phyloP scores from a whole-genome alignment of 64 coral and sea anemone genomes.

The Catalaphyllia jardinei region DNA sequence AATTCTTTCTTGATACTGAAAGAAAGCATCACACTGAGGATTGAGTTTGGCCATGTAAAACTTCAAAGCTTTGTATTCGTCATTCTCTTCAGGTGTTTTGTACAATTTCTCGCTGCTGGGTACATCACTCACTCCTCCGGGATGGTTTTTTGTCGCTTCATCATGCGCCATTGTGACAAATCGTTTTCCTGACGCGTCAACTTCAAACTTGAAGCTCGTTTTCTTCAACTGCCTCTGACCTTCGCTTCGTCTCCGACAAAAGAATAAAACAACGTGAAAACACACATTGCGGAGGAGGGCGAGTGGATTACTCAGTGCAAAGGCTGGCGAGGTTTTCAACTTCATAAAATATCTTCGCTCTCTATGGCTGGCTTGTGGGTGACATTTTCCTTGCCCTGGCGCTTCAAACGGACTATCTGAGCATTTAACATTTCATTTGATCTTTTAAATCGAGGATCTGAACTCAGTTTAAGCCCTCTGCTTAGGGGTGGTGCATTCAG shows the following conservation, averaged over 20 bases:
- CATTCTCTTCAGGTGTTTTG: constrained; percentile 20
- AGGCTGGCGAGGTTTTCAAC: too few species aligned
- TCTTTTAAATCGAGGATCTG: not conserved
- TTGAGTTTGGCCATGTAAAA: too few species aligned
- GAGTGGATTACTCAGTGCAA: not conserved
- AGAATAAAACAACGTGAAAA: constrained; percentile 9
- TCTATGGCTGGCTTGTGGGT: too few species aligned
- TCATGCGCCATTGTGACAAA: constrained; percentile 30
- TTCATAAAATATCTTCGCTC: constrained; percentile 29
- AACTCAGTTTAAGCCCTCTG: not conserved
- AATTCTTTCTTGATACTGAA: too few species aligned
- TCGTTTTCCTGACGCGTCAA: not conserved
- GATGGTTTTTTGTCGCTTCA: constrained; percentile 32
- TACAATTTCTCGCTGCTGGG: constrained; percentile 24
- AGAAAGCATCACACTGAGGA: too few species aligned
- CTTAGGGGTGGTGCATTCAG: not conserved
- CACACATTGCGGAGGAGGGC: constrained; percentile 4
- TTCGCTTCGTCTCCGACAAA: constrained; percentile 1
- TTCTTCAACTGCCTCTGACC: not conserved
- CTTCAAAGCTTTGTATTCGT: constrained; percentile 28
- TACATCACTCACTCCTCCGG: constrained; percentile 18
- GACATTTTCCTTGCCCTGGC: constrained; percentile 36
- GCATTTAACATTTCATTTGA: constrained; percentile 4
- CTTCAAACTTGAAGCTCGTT: constrained; percentile 16
- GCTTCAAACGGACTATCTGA: constrained; percentile 30